These are phyloP conservation scores for Eledone cirrhosa DNA, from an alignment of 2,888 invertebrate species.

Conservation along the genomic window DNA sequence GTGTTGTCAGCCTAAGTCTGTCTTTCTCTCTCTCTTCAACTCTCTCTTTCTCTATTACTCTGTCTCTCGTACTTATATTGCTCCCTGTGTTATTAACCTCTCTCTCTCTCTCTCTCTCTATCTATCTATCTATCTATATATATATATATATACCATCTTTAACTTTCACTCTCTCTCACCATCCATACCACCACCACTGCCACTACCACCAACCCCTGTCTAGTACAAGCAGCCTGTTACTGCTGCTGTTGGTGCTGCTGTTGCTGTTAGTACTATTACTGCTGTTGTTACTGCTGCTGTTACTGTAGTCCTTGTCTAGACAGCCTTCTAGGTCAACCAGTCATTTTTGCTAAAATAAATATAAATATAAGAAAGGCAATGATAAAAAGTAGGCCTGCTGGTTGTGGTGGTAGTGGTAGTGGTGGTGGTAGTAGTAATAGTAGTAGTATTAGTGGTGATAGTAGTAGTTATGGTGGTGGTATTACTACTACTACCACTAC, in stretches of 20 bases:
- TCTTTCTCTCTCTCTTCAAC: no score
- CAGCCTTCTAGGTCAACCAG: conserved; percentile 28
- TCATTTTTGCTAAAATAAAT: conserved; percentile 19
- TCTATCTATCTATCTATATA: no score
- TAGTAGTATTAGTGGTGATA: no score
- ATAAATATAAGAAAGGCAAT: background rate
- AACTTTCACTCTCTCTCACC: background rate
- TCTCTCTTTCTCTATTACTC: background rate
- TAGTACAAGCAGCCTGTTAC: conserved; percentile 1
- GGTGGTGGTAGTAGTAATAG: no score
- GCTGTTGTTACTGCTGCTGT: conserved; percentile 5
- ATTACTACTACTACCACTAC: no score
- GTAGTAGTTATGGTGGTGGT: no score
- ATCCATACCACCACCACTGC: no score
- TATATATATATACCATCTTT: no score
- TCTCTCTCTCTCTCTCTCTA: background rate
- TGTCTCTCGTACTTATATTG: background rate
- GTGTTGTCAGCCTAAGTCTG: no score
- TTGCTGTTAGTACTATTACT: no score
- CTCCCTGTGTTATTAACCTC: background rate
- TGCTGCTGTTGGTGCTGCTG: conserved; percentile 1
- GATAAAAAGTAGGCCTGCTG: conserved; percentile 16
- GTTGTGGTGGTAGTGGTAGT: no score
- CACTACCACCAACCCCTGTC: no score
- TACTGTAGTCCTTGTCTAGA: conserved; percentile 23